Conservation (phyloP, 2,888 invertebrate genomes). For the Eristalis tenax region DNA sequence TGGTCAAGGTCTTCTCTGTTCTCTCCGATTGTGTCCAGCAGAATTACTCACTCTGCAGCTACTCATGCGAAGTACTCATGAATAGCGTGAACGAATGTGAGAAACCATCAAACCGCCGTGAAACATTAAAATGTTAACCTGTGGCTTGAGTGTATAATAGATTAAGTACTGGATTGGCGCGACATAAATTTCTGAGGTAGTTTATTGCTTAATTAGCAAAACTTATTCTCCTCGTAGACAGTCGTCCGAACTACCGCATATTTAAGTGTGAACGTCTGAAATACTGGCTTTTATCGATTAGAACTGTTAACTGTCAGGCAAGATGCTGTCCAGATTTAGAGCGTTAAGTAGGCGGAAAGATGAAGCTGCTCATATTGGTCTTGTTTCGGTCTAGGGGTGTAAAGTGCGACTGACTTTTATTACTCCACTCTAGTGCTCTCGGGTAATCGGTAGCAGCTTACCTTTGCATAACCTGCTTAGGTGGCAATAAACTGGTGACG, state of each 20-base stretch:
- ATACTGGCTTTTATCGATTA: not conserved
- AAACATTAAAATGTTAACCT: not conserved
- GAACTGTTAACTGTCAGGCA: not conserved
- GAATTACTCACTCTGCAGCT: not conserved
- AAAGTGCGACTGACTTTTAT: too few relatives aligned
- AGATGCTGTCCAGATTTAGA: too few relatives aligned
- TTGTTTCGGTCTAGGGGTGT: not conserved
- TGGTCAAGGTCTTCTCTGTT: not conserved
- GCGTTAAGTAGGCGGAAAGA: not conserved
- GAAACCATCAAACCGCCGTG: not conserved
- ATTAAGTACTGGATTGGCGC: constrained; percentile 11
- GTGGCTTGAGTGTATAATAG: not conserved
- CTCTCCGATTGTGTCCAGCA: not conserved
- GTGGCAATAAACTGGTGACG: too few relatives aligned
- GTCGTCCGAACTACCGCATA: not conserved
- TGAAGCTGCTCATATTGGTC: not conserved
- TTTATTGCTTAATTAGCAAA: constrained; percentile 3
- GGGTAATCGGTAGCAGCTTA: too few relatives aligned
- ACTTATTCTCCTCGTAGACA: not conserved
- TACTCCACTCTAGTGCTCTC: too few relatives aligned
- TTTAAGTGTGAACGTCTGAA: not conserved
- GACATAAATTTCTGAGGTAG: not conserved
- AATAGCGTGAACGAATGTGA: not conserved
- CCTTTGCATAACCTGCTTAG: too few relatives aligned
- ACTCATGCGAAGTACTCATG: not conserved